Evolutionary conservation across 2,113 vertebrate genomes (phyloP), one percentile per base, ranked within the genome.

Genomic region (Elachura formosa): DNA sequence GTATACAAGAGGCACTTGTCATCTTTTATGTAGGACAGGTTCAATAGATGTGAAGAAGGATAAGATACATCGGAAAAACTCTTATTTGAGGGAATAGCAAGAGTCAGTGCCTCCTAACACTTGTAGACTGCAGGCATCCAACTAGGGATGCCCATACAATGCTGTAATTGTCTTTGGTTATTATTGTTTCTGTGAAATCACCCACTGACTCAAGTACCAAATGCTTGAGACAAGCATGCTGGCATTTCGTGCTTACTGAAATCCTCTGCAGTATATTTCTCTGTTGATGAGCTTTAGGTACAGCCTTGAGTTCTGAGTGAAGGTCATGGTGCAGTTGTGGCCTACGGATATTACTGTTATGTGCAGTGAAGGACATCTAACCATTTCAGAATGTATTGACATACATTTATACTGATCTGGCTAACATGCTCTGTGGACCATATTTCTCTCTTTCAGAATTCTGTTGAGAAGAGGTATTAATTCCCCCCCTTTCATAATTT

Each of bases 231-330:
- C 31, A 87, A 83, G 71, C 78, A 64, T 79, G 85, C 76, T 96
- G 92, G 68, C 85, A 92, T 91, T 96, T 94, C 51, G 80, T 87
- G 46, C 66, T 75, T 75, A 79, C 71, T 52, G 66, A 95, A 82
- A 75, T 91, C 63, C 86, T 87, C 68, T 91, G 82, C 90, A 85
- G 64, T 90, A 10, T 29, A 1, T 84, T 83, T 88, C 62, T 89
- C 38, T 91, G 63, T 54, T 91, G 59, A 59, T 92, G 89, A 94
- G 78, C 45, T 90, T 94, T 71, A 93, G 81, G 81, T 87, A 94
- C 52, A 66, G 38, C 28, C 54, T 73, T 43, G 58, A 75, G 48
- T n/a, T 89, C 77, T 28, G 54, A 91, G 61, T 82, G 81, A 69
- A 78, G 45, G 12, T 80, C n/a, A 36, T 34, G 31, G 68, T 92